Conservation (phyloP, 1,140 invertebrate species). For the Cryptotermes secundus region DNA sequence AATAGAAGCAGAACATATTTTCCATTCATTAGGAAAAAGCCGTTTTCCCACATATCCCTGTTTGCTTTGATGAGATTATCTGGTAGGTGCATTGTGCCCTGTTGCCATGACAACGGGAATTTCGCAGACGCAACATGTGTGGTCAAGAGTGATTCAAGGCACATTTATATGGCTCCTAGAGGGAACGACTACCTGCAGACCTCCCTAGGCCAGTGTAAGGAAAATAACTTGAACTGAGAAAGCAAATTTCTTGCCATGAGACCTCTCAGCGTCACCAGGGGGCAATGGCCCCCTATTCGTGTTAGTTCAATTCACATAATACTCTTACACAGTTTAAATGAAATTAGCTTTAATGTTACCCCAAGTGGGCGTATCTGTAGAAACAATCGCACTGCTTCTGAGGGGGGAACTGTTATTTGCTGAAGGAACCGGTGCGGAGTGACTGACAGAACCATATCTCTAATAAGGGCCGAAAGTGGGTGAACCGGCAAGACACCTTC, state of each 20-base stretch:
- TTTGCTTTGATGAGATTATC: background rate
- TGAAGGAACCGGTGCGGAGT: too few relatives aligned
- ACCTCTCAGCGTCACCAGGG: too few relatives aligned
- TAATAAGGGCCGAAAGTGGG: background rate
- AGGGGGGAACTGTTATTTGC: background rate
- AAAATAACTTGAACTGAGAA: too few relatives aligned
- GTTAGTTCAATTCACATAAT: too few relatives aligned
- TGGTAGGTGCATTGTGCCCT: background rate
- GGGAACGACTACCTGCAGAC: too few relatives aligned
- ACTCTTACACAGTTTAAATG: too few relatives aligned
- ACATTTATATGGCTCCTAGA: background rate
- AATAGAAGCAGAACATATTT: constrained; percentile 5
- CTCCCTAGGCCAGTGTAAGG: too few relatives aligned
- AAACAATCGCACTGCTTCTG: too few relatives aligned
- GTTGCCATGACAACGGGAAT: background rate
- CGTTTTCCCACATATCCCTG: background rate
- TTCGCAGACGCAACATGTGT: background rate
- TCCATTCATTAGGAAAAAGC: background rate
- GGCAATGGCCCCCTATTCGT: too few relatives aligned
- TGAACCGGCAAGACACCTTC: background rate
- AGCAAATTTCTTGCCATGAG: too few relatives aligned
- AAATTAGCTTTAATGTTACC: too few relatives aligned
- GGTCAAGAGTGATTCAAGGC: background rate
- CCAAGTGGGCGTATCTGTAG: too few relatives aligned
- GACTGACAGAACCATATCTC: background rate